Evolutionary conservation across 1,140 invertebrate genomes (phyloP), one percentile per base, ranked within the genome.

Genomic region (Drosophila santomea): DNA sequence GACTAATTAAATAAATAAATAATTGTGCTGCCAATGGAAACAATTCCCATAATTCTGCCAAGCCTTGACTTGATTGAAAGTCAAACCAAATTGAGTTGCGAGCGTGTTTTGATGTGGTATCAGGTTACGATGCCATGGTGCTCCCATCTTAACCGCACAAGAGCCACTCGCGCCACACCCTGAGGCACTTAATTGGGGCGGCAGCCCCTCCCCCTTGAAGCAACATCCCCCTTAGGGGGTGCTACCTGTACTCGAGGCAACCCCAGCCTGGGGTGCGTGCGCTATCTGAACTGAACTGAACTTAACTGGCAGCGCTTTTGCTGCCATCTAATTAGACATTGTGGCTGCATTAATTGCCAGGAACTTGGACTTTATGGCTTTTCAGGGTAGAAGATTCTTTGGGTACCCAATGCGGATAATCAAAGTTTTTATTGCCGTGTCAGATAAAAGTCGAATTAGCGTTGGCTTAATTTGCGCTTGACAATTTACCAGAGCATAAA

Each of bases 261-360:
- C 2, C 43, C 43, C 23, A 72, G 61, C 23, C 61, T 43, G 50
- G 64, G 61, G 47, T 54, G 74, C 84, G 74, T 78, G 69, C 50
- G 83, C 50, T 86, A 86, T 86, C 82, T 82, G 64, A 8, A 41
- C 38, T 59, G 28, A 74, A 71, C 78, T 72, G 55, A 8, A 41
- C 38, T 59, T 20, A 74, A 71, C 78, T 72, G 55, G 79, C 79
- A 44, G 58, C 78, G 74, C 73, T 77, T 85, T 85, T 67, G 78
- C 68, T 80, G 59, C 67, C 66, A 57, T 80, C 79, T 88, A 83
- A 88, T 88, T 88, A 89, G 84, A 78, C 72, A 52, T 68, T 88
- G 83, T 66, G 83, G 75, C 69, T 75, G 71, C 83, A 82, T 89
- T 86, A 86, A 83, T 90, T 86, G 88, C 50, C 67, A 68, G 44